Percentiles rank a stretch among this genome's conserved stretches.
These are phyloP conservation scores for Netelia fuscicornis DNA, from an alignment of 2,888 invertebrate species.

Conservation along the genomic window DNA sequence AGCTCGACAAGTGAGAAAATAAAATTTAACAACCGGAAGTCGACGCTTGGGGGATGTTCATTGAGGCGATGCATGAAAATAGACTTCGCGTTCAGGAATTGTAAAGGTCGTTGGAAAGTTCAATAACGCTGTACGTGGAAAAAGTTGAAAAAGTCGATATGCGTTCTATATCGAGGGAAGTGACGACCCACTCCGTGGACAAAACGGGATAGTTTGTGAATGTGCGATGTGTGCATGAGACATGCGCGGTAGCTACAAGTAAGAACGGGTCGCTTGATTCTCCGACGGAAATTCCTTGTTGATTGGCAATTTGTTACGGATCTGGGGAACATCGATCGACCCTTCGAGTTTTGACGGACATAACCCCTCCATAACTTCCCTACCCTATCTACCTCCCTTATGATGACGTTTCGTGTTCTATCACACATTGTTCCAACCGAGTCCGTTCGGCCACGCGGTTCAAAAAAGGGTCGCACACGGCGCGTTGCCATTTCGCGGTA, in stretches of 20 bases:
- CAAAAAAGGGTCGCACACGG: too few species aligned
- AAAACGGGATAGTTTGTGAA: too few species aligned
- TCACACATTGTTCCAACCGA: constrained; percentile 38
- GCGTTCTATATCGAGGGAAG: neutral
- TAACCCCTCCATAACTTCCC: too few species aligned
- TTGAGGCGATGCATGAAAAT: neutral
- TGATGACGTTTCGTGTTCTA: constrained; percentile 10
- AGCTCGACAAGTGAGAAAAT: constrained; percentile 59
- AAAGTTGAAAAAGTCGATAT: constrained; percentile 44
- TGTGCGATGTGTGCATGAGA: too few species aligned
- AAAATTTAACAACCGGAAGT: constrained; percentile 3
- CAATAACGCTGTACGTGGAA: constrained; percentile 3
- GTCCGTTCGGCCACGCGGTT: too few species aligned
- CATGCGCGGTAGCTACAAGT: too few species aligned
- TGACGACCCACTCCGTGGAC: neutral
- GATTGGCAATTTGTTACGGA: constrained; percentile 54
- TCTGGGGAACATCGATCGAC: constrained; percentile 39
- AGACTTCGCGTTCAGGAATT: neutral
- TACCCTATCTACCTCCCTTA: neutral
- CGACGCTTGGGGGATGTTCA: neutral
- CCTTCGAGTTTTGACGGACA: neutral
- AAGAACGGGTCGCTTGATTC: too few species aligned
- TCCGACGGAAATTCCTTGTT: constrained; percentile 31
- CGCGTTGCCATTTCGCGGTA: too few species aligned
- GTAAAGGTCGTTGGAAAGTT: constrained; percentile 4